Evolutionary conservation across 2,797 vertebrate species (phyloP).

Genomic region (Jordanella pulchra): DNA sequence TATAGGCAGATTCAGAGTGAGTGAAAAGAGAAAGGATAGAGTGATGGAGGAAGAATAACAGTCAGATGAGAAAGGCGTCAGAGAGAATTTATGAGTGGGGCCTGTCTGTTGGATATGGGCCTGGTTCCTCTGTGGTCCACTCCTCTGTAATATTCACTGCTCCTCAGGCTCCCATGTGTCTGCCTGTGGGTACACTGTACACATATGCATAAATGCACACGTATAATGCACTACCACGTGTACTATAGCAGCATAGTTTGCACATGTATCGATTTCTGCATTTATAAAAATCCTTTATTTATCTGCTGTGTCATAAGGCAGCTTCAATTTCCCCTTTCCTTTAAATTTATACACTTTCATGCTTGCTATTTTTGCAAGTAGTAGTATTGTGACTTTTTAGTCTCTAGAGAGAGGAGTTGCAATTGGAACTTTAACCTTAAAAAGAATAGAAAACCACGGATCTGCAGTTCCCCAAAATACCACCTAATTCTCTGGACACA

Average conservation of each 20-base stretch:
- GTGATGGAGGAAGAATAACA: constrained; percentile 49
- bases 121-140: constrained; percentile 77
- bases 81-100: constrained; percentile 78
- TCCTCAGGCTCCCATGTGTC: constrained; percentile 79
- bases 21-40: constrained; percentile 44
- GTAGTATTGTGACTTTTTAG: not conserved
- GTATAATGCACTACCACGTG: constrained; percentile 42
- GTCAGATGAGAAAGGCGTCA: constrained; percentile 68
- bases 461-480: not conserved
- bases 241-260: constrained; percentile 35
- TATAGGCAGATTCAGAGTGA: constrained; percentile 15
- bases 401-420: not conserved
- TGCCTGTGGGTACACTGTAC: constrained; percentile 68
- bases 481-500: not conserved
- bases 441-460: not conserved
- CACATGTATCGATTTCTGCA: constrained; percentile 30
- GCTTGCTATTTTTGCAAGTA: not conserved
- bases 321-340: constrained; percentile 39
- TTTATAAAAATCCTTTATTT: constrained; percentile 42
- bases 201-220: constrained; percentile 48
- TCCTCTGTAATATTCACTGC: constrained; percentile 77
- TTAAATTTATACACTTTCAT: constrained; percentile 18
- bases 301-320: constrained; percentile 38
- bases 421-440: not conserved
- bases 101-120: constrained; percentile 73